Base-by-base conservation (phyloP, 2,797 vertebrate genomes). In the Australoheros facetus region DNA sequence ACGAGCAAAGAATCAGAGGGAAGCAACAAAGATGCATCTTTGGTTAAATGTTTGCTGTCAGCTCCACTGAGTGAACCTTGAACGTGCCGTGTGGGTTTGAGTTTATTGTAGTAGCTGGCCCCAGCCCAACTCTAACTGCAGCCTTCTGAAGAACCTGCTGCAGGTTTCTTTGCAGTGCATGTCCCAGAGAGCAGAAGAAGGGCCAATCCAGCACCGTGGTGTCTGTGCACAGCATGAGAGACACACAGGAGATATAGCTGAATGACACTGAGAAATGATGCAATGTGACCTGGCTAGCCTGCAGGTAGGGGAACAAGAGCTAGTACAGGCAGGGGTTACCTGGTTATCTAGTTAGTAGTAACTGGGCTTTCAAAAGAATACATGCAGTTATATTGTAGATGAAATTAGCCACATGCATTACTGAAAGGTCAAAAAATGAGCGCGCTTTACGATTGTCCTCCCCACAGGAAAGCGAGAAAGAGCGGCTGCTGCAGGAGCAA, bases 381-480 rank as follows among this genome's bases (percentile, higher is more conserved):
- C 26, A 14, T 48, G 45, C 39, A 45, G 39, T 39, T 53, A n/a
- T 39, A 28, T 30, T 10, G 13, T 32, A 12, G 8, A 45, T 17
- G 30, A 37, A 69, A 48, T 5, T 11, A 57, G 23, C 45, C 30
- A 9, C 19, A 19, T 51, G 42, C 11, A 53, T 21, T 1, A 48
- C 13, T n/a, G 14, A 19, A 39, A 51, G 26, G 45, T 69, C 26
- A 69, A 69, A 7, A 66, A 55, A 16, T 71, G 6, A 70, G 4
- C 57, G 3, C 59, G 19, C 19, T 70, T 62, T 55, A 3, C 54
- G 71, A n/a, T 79, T 30, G 1, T 51, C 71, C 2, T 54, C 60
- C 79, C 83, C 79, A 58, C 95, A 99, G 98, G 97, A 95, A 95
- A 93, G 78, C 17, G 96, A 99, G 88, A 99, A 97, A 90, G 96